Conservation (phyloP, 1,140 invertebrate genomes). For the Solenopsis invicta region DNA sequence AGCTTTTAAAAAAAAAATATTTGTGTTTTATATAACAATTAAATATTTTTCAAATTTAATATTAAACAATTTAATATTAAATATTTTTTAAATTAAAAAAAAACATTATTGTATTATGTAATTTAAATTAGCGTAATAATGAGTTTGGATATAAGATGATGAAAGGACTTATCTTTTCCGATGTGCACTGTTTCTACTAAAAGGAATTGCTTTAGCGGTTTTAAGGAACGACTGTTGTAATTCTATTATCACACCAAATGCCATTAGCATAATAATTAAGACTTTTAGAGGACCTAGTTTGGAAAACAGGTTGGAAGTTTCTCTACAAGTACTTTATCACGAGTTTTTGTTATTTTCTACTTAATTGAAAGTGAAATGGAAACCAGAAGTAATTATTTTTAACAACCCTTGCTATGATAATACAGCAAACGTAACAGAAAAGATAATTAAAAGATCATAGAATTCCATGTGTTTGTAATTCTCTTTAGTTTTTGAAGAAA, state of each 20-base stretch:
- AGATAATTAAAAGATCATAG: not conserved
- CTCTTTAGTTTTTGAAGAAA: not conserved
- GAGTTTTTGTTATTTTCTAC: constrained; percentile 39
- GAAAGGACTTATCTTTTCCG: constrained; percentile 70
- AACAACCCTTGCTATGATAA: not conserved
- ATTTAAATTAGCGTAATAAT: constrained; percentile 62
- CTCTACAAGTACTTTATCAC: constrained; percentile 36
- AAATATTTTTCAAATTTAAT: not conserved
- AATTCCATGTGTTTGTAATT: not conserved
- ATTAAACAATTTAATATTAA: no score
- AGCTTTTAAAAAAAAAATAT: not conserved
- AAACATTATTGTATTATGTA: constrained; percentile 24
- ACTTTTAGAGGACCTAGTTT: constrained; percentile 64
- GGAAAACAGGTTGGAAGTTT: constrained; percentile 19
- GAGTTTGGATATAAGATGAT: constrained; percentile 39
- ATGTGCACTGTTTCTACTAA: constrained; percentile 46
- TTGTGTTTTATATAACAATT: not conserved
- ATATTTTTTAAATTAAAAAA: not conserved
- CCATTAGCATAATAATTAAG: constrained; percentile 81
- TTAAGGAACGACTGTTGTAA: constrained; percentile 75
- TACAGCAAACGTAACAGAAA: not conserved
- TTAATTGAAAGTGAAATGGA: constrained; percentile 63
- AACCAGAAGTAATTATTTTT: constrained; percentile 28
- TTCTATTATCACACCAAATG: constrained; percentile 80
- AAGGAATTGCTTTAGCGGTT: constrained; percentile 68